Percentiles rank a stretch among this genome's conserved stretches.
phyloP scores from a whole-genome alignment of 2,888 invertebrate genomes.

The Fissipunctia ypsillon region DNA sequence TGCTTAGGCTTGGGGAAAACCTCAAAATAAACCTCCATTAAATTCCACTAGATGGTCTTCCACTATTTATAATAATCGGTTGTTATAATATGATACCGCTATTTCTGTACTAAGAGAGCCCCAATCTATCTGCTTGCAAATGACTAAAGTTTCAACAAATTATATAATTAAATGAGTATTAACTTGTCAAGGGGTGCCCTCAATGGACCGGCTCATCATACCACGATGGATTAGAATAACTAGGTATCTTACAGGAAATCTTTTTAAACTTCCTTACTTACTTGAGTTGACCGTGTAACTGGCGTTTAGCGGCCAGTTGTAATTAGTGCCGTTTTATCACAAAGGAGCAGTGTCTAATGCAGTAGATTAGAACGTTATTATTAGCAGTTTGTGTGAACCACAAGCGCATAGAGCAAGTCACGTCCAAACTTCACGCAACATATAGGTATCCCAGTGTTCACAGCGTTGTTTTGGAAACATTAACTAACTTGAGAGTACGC shows the following conservation, averaged over 20 bases:
- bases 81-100: constrained; percentile 51
- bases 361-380: constrained; percentile 68
- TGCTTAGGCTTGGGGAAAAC: constrained; percentile 31
- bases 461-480: constrained; percentile 87
- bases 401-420: constrained; percentile 71
- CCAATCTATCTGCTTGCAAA: constrained; percentile 60
- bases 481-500: constrained; percentile 89
- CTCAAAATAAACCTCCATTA: constrained; percentile 38
- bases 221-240: constrained; percentile 31
- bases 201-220: constrained; percentile 45
- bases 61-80: constrained; percentile 51
- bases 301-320: constrained; percentile 38
- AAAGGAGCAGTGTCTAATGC: constrained; percentile 51
- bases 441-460: constrained; percentile 80
- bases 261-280: constrained; percentile 42
- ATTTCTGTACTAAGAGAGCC: constrained; percentile 44
- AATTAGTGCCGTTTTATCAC: constrained; percentile 47
- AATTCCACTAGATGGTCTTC: constrained; percentile 32
- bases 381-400: constrained; percentile 68
- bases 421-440: constrained; percentile 77
- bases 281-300: constrained; percentile 30
- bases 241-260: constrained; percentile 39
- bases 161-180: constrained; percentile 66
- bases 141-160: constrained; percentile 64
- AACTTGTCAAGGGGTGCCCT: constrained; percentile 57